Evolutionary conservation across 1,140 invertebrate species (phyloP).

Genomic region (Drosophila nannoptera): DNA sequence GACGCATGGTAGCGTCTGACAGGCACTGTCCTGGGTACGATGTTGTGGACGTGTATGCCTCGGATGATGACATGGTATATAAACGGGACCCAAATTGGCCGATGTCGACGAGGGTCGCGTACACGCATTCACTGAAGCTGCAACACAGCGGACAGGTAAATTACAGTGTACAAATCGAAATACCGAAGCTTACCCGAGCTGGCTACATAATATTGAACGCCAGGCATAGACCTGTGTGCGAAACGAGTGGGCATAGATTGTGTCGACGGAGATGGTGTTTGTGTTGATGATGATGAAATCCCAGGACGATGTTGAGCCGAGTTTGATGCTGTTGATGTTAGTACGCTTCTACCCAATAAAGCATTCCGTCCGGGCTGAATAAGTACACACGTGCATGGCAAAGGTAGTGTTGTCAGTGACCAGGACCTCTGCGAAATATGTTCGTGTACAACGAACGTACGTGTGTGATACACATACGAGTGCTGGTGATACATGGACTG

Average conservation of each 20-base stretch:
- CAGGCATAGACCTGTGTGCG: constrained; percentile 38
- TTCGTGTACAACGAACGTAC: constrained; percentile 64
- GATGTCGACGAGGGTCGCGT: constrained; percentile 39
- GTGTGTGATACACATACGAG: constrained; percentile 57
- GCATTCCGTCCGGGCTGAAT: constrained; percentile 4
- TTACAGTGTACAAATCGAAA: not conserved
- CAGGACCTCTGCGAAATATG: constrained; percentile 58
- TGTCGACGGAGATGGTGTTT: not conserved
- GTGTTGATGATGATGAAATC: not conserved
- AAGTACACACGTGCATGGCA: constrained; percentile 17
- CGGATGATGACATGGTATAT: constrained; percentile 17
- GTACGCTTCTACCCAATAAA: not conserved
- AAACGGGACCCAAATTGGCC: constrained; percentile 29
- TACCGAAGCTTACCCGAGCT: constrained; percentile 36
- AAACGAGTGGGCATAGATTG: constrained; percentile 2
- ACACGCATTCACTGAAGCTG: constrained; percentile 56
- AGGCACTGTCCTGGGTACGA: constrained; percentile 15
- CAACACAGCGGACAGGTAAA: not conserved
- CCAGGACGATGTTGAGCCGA: no score
- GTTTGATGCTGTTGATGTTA: not conserved
- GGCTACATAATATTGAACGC: constrained; percentile 51
- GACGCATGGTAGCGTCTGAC: constrained; percentile 18
- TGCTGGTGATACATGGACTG: constrained; percentile 60
- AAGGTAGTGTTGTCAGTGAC: constrained; percentile 26
- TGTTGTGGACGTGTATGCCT: not conserved